Percentiles rank a stretch among this genome's conserved stretches.
Conservation (phyloP, 2,113 vertebrate genomes). For the Cyprinus carpio region DNA sequence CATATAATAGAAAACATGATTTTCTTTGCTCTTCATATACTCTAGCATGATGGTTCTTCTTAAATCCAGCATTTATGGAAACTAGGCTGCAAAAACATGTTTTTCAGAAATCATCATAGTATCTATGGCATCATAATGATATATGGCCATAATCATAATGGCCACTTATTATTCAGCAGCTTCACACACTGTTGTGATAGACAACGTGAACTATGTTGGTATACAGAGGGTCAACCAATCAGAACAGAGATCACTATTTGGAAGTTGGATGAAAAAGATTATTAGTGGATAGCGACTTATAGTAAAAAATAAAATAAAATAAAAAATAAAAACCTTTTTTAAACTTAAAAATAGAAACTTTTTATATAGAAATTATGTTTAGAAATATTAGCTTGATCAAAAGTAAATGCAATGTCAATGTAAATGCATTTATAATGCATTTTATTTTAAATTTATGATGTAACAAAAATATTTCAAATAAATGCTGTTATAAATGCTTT, state of each 20-base stretch:
- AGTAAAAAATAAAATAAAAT: too few species aligned
- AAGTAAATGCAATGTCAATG: neutral
- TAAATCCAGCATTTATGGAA: neutral
- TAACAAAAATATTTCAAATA: neutral
- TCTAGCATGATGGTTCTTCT: neutral
- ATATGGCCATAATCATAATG: too few species aligned
- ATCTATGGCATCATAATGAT: neutral
- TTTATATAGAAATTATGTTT: neutral
- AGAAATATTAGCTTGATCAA: neutral
- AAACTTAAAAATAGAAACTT: too few species aligned
- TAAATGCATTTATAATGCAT: neutral
- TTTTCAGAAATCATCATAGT: neutral
- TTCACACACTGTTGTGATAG: neutral
- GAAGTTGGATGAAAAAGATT: neutral
- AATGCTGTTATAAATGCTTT: neutral
- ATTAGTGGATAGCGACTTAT: neutral
- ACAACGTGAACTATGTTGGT: neutral
- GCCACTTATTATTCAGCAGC: neutral
- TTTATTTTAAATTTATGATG: too few species aligned
- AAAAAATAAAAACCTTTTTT: too few species aligned
- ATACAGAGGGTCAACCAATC: neutral
- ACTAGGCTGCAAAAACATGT: neutral
- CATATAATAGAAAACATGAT: neutral
- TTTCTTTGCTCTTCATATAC: neutral
- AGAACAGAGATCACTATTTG: neutral